Evolutionary conservation across 2,888 invertebrate species (phyloP).

Genomic region (Polydesmus complanatus): DNA sequence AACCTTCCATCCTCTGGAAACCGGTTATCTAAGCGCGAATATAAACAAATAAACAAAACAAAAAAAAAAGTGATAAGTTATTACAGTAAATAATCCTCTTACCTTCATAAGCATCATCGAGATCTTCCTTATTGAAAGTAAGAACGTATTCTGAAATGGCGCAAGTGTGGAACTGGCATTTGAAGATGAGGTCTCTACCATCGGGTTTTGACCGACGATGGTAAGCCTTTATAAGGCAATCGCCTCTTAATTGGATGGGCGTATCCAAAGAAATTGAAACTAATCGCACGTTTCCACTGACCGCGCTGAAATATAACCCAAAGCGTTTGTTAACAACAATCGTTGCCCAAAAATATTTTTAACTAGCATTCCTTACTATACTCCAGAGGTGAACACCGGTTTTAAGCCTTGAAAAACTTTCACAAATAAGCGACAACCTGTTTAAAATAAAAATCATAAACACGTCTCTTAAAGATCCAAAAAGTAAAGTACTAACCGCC

Average conservation of each 20-base stretch:
- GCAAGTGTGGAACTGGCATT: constrained; percentile 88
- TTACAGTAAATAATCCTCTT: too few relatives aligned
- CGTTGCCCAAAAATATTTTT: neutral
- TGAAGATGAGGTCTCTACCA: constrained; percentile 57
- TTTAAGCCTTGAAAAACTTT: constrained; percentile 78
- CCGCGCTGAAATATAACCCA: constrained; percentile 33
- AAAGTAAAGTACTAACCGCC: constrained; percentile 36
- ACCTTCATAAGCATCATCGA: constrained; percentile 74
- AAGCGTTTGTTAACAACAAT: neutral
- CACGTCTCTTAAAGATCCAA: neutral
- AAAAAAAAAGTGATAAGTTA: constrained; percentile 1
- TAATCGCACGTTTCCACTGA: constrained; percentile 48
- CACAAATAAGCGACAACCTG: constrained; percentile 33
- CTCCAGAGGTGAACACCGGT: constrained; percentile 73
- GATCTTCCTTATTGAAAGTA: constrained; percentile 68
- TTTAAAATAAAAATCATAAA: constrained; percentile 5
- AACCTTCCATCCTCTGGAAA: constrained; percentile 75
- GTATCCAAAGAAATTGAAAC: constrained; percentile 55
- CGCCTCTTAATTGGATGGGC: constrained; percentile 66
- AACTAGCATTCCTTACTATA: constrained; percentile 41
- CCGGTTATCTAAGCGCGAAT: constrained; percentile 48
- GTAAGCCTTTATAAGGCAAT: constrained; percentile 82
- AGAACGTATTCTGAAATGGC: constrained; percentile 73
- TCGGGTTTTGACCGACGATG: constrained; percentile 40
- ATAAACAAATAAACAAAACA: constrained; percentile 3